Evolutionary conservation across 2,797 vertebrate species (phyloP).

Genomic region (Peromyscus nudipes): DNA sequence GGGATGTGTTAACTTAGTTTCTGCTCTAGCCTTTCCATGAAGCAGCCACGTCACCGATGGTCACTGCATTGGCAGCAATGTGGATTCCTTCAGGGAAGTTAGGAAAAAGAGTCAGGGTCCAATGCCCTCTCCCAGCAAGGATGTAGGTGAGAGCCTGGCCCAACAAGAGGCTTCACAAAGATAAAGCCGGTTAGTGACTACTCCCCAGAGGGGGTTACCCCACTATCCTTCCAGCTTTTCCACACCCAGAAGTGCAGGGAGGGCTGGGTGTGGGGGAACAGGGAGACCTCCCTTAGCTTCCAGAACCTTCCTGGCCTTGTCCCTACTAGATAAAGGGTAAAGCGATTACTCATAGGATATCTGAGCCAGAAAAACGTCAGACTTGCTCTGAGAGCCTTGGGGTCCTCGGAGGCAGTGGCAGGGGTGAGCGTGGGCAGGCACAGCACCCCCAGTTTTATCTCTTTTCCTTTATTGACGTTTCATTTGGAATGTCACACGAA

Average conservation of each 20-base stretch:
- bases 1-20: not conserved
- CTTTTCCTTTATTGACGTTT: not conserved
- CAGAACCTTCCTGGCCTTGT: conserved; percentile 47
- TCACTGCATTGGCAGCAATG: conserved; percentile 13
- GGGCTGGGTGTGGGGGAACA: not conserved
- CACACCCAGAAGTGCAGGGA: conserved; percentile 44
- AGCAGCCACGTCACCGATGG: conserved; percentile 26
- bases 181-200: conserved; percentile 88
- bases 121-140: conserved; percentile 34
- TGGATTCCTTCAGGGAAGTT: conserved; percentile 40
- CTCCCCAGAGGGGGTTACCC: conserved; percentile 77
- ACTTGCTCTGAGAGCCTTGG: not conserved
- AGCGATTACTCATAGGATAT: not conserved
- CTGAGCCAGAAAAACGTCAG: conserved; percentile 2
- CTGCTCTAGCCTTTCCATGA: not conserved
- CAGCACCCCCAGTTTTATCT: not conserved
- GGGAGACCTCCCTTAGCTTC: conserved; percentile 1
- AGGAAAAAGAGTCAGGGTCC: not conserved
- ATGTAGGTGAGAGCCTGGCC: not conserved
- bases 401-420: not conserved
- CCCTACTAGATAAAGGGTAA: not conserved
- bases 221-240: conserved; percentile 34
- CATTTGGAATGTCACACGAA: not conserved
- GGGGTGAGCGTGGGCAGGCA: not conserved
- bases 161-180: conserved; percentile 48